phyloP scores from a whole-genome alignment of 2,113 vertebrate species.

The Antigone vipio region DNA sequence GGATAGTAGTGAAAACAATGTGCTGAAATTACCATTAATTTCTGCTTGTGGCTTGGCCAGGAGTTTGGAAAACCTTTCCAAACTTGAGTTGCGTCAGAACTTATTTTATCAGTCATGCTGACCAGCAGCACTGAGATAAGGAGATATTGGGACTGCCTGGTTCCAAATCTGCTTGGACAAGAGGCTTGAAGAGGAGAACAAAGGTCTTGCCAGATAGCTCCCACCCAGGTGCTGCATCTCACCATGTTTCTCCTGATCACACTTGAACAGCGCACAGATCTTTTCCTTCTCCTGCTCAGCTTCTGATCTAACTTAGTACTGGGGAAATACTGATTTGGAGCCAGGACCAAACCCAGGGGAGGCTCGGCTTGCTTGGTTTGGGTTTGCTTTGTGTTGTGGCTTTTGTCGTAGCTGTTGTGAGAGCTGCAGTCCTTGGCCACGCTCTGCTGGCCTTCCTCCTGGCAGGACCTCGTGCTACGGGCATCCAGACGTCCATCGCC shows the following conservation, averaged over 20 bases:
- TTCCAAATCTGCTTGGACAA: neutral
- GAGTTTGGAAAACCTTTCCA: neutral
- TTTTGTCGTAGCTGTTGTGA: rapidly evolving
- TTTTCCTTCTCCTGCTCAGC: neutral
- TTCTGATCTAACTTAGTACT: rapidly evolving
- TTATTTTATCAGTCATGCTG: neutral
- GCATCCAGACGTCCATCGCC: neutral
- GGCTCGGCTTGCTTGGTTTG: neutral
- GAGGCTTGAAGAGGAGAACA: neutral
- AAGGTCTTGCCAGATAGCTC: rapidly evolving
- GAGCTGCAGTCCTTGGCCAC: neutral
- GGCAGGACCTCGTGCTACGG: neutral
- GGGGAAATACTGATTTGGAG: neutral
- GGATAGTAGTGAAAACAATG: too few species aligned
- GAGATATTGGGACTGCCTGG: neutral
- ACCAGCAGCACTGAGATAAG: neutral
- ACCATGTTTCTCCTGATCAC: neutral
- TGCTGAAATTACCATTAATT: neutral
- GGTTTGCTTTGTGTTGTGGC: neutral
- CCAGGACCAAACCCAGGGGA: rapidly evolving
- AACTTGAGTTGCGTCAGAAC: neutral
- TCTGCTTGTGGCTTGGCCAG: neutral
- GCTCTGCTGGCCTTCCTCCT: neutral
- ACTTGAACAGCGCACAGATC: rapidly evolving
- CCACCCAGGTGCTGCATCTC: too few species aligned